These are phyloP conservation scores for Lucilia sericata DNA, from an alignment of 1,140 invertebrate species.

Conservation along the genomic window DNA sequence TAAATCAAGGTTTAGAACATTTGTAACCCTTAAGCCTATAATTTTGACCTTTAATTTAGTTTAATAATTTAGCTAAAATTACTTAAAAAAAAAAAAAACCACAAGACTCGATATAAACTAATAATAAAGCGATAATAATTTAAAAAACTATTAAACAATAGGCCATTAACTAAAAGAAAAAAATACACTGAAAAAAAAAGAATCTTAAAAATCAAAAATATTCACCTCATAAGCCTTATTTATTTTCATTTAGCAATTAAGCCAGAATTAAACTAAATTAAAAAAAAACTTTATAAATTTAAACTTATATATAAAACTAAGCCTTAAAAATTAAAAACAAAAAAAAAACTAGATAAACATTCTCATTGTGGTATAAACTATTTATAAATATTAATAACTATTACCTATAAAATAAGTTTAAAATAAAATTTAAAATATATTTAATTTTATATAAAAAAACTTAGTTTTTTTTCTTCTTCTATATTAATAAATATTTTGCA, in stretches of 20 bases:
- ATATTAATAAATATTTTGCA: conserved; percentile 23
- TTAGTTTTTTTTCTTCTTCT: conserved; percentile 28
- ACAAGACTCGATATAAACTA: too few relatives aligned
- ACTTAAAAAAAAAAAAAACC: too few relatives aligned
- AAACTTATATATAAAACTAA: not conserved
- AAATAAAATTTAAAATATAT: conserved; percentile 23
- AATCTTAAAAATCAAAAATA: not conserved
- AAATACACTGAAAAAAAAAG: not conserved
- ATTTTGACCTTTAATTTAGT: too few relatives aligned
- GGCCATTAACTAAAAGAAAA: not conserved
- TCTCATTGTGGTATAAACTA: conserved; percentile 34
- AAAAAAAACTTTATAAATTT: not conserved
- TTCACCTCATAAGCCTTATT: conserved; percentile 31
- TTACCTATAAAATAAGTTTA: too few relatives aligned
- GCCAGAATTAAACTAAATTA: not conserved
- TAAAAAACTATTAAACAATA: not conserved
- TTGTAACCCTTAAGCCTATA: too few relatives aligned
- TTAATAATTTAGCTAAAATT: too few relatives aligned
- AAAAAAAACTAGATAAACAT: conserved; percentile 24
- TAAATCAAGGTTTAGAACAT: too few relatives aligned
- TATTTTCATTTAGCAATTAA: conserved; percentile 23
- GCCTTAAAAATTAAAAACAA: conserved; percentile 30
- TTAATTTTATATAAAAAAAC: conserved; percentile 35
- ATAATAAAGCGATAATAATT: not conserved
- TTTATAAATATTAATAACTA: not conserved